A percentile compares a stretch with the other conserved stretches of the same genome.
Evolutionary conservation across 2,888 invertebrate species (phyloP).

Genomic region (Psylliodes chrysocephalus): DNA sequence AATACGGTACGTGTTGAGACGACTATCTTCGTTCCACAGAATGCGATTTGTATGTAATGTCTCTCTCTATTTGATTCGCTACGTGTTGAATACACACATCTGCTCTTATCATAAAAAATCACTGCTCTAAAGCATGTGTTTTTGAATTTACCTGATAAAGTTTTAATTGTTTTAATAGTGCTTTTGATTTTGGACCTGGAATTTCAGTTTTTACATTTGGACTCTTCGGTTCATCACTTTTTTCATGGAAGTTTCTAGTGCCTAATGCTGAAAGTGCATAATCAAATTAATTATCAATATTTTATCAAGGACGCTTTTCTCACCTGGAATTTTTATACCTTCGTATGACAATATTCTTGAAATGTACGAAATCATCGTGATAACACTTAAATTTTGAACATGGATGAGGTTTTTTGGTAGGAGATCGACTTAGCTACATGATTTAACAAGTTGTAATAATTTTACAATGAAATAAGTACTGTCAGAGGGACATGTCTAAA

Average conservation of each 20-base stretch:
- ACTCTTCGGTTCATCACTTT: conserved; percentile 68
- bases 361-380: not conserved
- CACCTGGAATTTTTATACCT: not conserved
- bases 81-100: too few relatives aligned
- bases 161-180: conserved; percentile 70
- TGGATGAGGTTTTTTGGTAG: not conserved
- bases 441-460: too few relatives aligned
- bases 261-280: not conserved
- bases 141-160: conserved; percentile 69
- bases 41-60: too few relatives aligned
- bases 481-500: too few relatives aligned
- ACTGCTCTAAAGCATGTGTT: too few relatives aligned
- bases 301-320: not conserved
- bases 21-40: too few relatives aligned
- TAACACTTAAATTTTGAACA: not conserved
- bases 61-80: too few relatives aligned
- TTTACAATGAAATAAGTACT: too few relatives aligned
- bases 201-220: conserved; percentile 72
- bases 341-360: not conserved
- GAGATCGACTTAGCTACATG: too few relatives aligned
- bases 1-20: too few relatives aligned
- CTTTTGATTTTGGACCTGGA: conserved; percentile 77
- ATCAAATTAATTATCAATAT: not conserved
- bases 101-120: too few relatives aligned
- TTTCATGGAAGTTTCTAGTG: not conserved